Conservation (phyloP, 2,113 vertebrate genomes). For the Serilophus lunatus region DNA sequence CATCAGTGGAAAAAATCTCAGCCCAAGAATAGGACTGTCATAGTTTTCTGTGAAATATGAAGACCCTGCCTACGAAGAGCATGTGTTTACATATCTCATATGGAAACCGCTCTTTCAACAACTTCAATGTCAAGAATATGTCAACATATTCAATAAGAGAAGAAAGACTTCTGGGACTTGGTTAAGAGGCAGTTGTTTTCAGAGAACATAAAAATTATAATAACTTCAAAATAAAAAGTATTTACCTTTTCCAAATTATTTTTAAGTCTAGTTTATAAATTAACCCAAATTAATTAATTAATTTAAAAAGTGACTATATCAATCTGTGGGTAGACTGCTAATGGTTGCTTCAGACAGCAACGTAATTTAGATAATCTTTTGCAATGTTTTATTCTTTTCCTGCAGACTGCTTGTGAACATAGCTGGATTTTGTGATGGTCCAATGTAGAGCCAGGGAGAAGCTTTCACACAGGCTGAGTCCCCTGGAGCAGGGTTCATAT, state of each 20-base stretch:
- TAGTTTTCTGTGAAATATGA: slow-evolving; percentile 44
- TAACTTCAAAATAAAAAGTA: background rate
- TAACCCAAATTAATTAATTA: background rate
- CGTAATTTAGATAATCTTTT: background rate
- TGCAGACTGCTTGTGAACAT: background rate
- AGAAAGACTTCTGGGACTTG: background rate
- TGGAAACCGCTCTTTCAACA: background rate
- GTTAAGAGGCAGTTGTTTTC: background rate
- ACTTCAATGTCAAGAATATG: background rate
- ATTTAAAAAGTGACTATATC: background rate
- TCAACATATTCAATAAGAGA: background rate
- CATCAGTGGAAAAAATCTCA: slow-evolving; percentile 53
- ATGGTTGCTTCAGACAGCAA: background rate
- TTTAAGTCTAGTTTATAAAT: background rate
- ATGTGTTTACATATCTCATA: background rate
- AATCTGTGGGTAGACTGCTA: background rate
- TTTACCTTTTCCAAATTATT: background rate
- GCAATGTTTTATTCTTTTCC: background rate
- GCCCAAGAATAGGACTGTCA: slow-evolving; percentile 49
- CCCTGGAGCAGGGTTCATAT: accelerated
- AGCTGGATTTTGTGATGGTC: background rate
- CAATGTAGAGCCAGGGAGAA: background rate
- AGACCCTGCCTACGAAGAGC: slow-evolving; percentile 14
- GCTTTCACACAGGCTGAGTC: background rate
- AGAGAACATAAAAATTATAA: background rate